Evolutionary conservation across 2,888 invertebrate genomes (phyloP).

Genomic region (Tenthredo livida): DNA sequence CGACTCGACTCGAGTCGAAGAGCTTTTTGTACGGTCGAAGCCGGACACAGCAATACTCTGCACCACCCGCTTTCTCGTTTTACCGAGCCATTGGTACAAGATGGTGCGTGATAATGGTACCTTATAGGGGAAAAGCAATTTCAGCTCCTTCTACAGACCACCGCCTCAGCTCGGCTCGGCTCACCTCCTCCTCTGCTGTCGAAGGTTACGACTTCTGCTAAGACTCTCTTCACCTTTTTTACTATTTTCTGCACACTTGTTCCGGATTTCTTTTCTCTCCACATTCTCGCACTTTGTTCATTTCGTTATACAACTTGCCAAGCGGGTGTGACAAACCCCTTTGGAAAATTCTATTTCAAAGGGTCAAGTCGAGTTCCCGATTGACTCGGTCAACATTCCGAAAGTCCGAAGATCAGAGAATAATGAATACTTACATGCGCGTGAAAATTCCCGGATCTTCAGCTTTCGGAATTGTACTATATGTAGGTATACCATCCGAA

Average conservation of each 20-base stretch:
- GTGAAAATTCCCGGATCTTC: too few relatives aligned
- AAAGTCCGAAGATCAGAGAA: too few relatives aligned
- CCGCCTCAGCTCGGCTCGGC: neutral
- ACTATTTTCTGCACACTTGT: neutral
- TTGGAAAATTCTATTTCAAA: neutral
- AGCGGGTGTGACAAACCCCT: neutral
- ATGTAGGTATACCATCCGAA: neutral
- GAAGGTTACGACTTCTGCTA: slow-evolving; percentile 42
- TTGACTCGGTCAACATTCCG: too few relatives aligned
- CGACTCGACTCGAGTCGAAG: slow-evolving; percentile 27
- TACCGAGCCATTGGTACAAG: slow-evolving; percentile 75
- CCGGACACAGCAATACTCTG: slow-evolving; percentile 71
- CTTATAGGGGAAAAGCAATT: slow-evolving; percentile 77
- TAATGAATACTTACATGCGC: too few relatives aligned
- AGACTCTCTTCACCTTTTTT: neutral
- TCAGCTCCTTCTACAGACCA: slow-evolving; percentile 61
- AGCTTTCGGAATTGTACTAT: too few relatives aligned
- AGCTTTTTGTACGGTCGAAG: slow-evolving; percentile 59
- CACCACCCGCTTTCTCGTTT: slow-evolving; percentile 71
- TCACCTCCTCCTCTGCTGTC: slow-evolving; percentile 6
- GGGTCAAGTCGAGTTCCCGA: too few relatives aligned
- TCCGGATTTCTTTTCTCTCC: neutral
- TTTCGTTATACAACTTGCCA: neutral
- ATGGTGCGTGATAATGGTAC: slow-evolving; percentile 77
- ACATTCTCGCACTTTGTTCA: neutral